Evolutionary conservation across 2,113 vertebrate genomes (phyloP), one percentile per base, ranked within the genome.

Genomic region (Misgurnus mizolepis): DNA sequence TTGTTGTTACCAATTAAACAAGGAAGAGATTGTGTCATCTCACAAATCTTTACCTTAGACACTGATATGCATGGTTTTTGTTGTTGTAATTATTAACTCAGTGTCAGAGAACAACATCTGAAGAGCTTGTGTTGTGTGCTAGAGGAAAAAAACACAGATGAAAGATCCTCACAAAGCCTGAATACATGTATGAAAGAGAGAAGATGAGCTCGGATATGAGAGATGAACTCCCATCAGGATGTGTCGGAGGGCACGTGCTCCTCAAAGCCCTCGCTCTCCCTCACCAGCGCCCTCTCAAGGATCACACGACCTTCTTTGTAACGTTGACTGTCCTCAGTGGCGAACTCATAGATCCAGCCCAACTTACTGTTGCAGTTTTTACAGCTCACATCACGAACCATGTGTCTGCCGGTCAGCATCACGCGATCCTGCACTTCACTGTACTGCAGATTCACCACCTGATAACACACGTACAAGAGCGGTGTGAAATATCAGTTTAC

Each of bases 321-420:
- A 76, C 97, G 95, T 91, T 99, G 97, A 89, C 97, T 99, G 90
- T 99, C 97, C 92, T 98, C 97, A 0, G 97, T 99, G 64, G 97
- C 97, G 83, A 98, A 98, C 90, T 99, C 97, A 80, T 99, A 99
- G 93, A 99, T 98, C 97, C 97, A 99, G 22, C 97, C 97, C 88
- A 99, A 92, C 89, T 99, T 99, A 92, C 97, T 98, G 94, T 97
- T 99, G 94, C 97, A 98, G 94, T 98, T 98, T 89, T 98, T 99
- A 92, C 97, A 99, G 94, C 97, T 99, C 91, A 98, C 96, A 0
- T 99, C 97, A 17, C 97, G 93, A 85, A 98, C 97, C 96, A 99
- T 98, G 92, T 99, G 97, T 81, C 97, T 94, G 43, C 97, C 97
- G 0, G 97, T 99, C 70, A 99, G 95, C 97, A 99, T 99, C 84